Evolutionary conservation across 2,888 invertebrate genomes (phyloP).

Genomic region (Beris chalybata): DNA sequence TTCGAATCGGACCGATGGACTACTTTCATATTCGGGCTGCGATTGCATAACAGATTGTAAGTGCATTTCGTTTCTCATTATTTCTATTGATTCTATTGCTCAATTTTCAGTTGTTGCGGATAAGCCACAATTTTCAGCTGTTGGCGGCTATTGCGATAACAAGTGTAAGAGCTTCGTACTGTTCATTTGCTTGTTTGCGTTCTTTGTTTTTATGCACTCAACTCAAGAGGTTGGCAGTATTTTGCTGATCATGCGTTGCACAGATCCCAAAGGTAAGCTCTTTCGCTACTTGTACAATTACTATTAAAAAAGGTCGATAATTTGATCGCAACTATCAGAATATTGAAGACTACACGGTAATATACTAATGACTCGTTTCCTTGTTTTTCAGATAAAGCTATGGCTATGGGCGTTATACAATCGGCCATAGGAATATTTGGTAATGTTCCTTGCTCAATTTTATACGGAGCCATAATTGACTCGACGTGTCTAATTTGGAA

Average conservation of each 20-base stretch:
- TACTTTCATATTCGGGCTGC: slow-evolving; percentile 61
- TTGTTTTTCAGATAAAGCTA: slow-evolving; percentile 74
- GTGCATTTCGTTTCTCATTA: slow-evolving; percentile 16
- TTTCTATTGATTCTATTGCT: slow-evolving; percentile 1
- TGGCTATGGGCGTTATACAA: slow-evolving; percentile 92
- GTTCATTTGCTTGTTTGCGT: slow-evolving; percentile 81
- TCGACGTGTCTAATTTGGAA: slow-evolving; percentile 89
- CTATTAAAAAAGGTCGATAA: not conserved
- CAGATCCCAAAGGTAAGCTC: slow-evolving; percentile 71
- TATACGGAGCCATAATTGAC: slow-evolving; percentile 91
- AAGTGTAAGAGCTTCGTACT: slow-evolving; percentile 78
- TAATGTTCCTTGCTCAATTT: slow-evolving; percentile 93
- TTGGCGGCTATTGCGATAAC: slow-evolving; percentile 78
- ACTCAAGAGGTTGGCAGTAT: slow-evolving; percentile 92
- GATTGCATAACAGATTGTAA: slow-evolving; percentile 57
- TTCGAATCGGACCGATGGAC: slow-evolving; percentile 63
- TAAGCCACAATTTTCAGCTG: slow-evolving; percentile 58
- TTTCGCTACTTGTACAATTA: not conserved
- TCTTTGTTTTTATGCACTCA: slow-evolving; percentile 88
- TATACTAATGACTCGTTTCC: not conserved
- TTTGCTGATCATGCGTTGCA: slow-evolving; percentile 85
- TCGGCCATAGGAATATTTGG: slow-evolving; percentile 92
- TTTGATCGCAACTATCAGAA: not conserved
- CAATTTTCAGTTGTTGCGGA: slow-evolving; percentile 50
- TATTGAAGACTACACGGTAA: not conserved